Conservation (phyloP, 2,113 vertebrate genomes). For the Ptilonorhynchus violaceus region DNA sequence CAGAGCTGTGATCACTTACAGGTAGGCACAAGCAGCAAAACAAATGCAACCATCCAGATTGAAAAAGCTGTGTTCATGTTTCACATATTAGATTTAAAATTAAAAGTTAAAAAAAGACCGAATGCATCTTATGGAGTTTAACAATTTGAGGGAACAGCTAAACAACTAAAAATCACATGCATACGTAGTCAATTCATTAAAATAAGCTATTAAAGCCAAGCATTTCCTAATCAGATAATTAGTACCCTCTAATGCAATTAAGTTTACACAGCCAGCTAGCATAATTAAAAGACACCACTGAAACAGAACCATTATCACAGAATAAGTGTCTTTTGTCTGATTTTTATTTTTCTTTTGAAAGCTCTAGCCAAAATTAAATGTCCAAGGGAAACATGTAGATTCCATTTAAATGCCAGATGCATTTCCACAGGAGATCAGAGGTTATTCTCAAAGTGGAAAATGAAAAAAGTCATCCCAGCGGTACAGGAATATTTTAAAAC, state of each 20-base stretch:
- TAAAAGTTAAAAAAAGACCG: background rate
- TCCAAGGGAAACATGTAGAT: background rate
- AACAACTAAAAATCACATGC: constrained; percentile 5
- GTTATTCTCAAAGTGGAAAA: constrained; percentile 7
- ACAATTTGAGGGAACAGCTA: background rate
- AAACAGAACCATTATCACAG: background rate
- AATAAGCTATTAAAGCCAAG: constrained; percentile 30
- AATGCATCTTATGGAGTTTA: background rate
- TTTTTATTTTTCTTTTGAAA: constrained; percentile 24
- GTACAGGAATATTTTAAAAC: constrained; percentile 1
- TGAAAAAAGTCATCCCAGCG: background rate
- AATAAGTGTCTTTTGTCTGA: background rate
- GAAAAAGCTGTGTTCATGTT: background rate
- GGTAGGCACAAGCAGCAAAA: background rate
- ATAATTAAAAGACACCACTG: constrained; percentile 35
- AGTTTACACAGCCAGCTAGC: background rate
- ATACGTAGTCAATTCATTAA: background rate
- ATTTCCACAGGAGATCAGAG: background rate
- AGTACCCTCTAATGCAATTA: constrained; percentile 45
- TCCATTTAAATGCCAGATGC: background rate
- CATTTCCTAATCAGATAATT: constrained; percentile 50
- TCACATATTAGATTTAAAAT: background rate
- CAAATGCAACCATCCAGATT: background rate
- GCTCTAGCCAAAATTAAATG: background rate
- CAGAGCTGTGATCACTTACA: background rate